Percentiles rank a stretch among this genome's conserved stretches.
These are phyloP conservation scores for Eolophus roseicapilla DNA, from an alignment of 2,113 vertebrate genomes.

Conservation along the genomic window DNA sequence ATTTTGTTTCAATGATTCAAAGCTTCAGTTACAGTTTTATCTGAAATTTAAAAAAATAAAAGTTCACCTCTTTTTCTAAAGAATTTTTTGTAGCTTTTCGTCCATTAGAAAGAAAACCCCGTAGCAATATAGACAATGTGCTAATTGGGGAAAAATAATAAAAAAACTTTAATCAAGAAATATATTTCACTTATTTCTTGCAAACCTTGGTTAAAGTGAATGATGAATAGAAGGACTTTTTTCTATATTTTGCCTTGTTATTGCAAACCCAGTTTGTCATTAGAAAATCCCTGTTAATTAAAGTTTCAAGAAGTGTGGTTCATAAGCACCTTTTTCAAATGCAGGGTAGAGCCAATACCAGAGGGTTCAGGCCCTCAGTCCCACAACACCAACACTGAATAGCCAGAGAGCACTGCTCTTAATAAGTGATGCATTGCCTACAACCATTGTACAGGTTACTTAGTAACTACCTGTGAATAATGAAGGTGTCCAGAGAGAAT, in stretches of 20 bases:
- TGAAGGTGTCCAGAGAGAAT: neutral
- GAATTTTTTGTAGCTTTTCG: neutral
- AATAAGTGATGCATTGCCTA: neutral
- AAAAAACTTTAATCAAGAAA: neutral
- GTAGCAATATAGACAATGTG: neutral
- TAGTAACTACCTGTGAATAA: conserved; percentile 51
- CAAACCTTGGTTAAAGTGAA: neutral
- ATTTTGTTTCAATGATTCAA: neutral
- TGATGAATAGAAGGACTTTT: neutral
- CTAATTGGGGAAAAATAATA: neutral
- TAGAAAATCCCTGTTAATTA: neutral
- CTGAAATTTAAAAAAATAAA: neutral
- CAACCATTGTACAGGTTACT: neutral
- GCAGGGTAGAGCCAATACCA: neutral
- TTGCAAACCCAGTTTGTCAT: neutral
- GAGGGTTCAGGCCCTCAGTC: rapidly evolving
- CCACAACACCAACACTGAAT: neutral
- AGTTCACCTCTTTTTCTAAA: neutral
- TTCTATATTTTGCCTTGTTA: neutral
- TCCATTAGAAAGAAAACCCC: neutral
- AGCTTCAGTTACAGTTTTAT: neutral
- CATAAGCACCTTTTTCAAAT: neutral
- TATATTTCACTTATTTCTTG: neutral
- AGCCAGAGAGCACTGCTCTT: neutral
- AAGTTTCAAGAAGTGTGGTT: neutral